Base-by-base conservation (phyloP, 2,797 vertebrate species). In the Gastrophryne carolinensis region DNA sequence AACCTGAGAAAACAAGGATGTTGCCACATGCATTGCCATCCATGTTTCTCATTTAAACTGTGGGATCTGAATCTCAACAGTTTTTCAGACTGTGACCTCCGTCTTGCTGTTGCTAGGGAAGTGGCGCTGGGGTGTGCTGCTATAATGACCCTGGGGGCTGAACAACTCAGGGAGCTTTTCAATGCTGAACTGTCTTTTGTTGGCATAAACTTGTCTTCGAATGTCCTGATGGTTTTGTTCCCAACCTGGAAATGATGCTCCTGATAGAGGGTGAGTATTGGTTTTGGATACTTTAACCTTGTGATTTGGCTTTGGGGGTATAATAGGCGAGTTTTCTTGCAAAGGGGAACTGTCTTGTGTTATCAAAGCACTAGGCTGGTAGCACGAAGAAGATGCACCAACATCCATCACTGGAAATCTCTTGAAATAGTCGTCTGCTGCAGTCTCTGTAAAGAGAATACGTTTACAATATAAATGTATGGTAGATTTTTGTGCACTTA, bases 21-120 rank as follows among this genome's bases (percentile, higher is more conserved):
- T n/a, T 68, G 34, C 34, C 26, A n/a, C 39, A 17, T 15, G 15
- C 6, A 11, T 27, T 68, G 30, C 9, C 30, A 37, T 53, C 34
- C 49, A 53, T 21, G 19, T 39, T 39, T 17, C 6, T 52, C 3
- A 10, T 37, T 19, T 37, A 26, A 13, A 27, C 19, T 54, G 35
- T 34, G 11, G 24, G 21, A 39, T 68, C n/a, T 27, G 12, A n/a
- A 17, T 27, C 49, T 26, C 26, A 39, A 2, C 11, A 34, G 65
- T n/a, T 39, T 32, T 26, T 86, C 83, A 97, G 82, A 97, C 95
- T 0, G 95, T 98, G 82, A 99, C 96, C 81, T 99, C 97, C 0
- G 96, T 94, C 90, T 98, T 99, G 92, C 96, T 98, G 89, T 97
- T 97, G 80, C 96, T 97, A 86, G 92, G 84, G 72, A 97, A 91